phyloP scores from a whole-genome alignment of 1,140 invertebrate species.

The Dinoponera quadriceps region DNA sequence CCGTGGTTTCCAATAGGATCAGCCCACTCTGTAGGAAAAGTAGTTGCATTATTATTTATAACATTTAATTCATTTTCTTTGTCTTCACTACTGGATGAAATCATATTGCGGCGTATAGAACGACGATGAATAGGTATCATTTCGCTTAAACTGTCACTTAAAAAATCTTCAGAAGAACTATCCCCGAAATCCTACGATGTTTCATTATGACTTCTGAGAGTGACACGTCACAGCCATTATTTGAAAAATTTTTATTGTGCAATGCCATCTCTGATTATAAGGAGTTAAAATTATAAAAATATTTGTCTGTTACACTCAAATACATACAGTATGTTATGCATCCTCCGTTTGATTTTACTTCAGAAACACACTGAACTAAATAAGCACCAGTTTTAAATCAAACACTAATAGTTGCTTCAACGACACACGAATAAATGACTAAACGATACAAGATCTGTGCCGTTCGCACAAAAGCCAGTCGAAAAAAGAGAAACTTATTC shows the following conservation, averaged over 20 bases:
- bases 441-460: not conserved
- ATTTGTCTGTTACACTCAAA: not conserved
- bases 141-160: not conserved
- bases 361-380: too few species aligned
- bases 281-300: not conserved
- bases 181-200: not conserved
- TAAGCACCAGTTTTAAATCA: too few species aligned
- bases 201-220: not conserved
- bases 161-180: slow-evolving; percentile 6
- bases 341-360: too few species aligned
- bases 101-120: not conserved
- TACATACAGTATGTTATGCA: not conserved
- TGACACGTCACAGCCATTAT: not conserved
- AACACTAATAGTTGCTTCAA: too few species aligned
- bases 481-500: too few species aligned
- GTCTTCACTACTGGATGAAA: not conserved
- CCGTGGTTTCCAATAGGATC: not conserved
- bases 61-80: too few species aligned
- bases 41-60: not conserved
- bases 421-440: too few species aligned
- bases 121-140: not conserved
- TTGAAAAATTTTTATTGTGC: not conserved
- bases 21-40: not conserved
- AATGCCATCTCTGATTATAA: slow-evolving; percentile 6
- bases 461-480: too few species aligned